Evolutionary conservation across 1,140 invertebrate genomes (phyloP).

Genomic region (Colletes gigas): DNA sequence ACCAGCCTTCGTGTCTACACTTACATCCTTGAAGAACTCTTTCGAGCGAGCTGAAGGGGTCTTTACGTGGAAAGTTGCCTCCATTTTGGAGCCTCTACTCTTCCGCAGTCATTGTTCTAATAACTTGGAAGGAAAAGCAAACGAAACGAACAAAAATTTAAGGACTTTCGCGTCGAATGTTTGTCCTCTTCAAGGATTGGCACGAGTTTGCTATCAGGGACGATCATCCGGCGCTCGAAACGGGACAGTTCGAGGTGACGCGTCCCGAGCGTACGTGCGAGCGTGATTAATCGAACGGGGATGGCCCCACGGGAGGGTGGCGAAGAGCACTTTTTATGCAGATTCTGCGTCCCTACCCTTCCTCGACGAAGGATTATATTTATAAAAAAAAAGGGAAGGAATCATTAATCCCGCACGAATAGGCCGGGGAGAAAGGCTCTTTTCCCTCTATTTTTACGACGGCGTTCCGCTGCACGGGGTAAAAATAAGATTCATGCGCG

Average conservation of each 20-base stretch:
- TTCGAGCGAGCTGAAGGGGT: too few relatives aligned
- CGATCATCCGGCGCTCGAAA: constrained; percentile 15
- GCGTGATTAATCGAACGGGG: constrained; percentile 42
- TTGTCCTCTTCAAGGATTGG: constrained; percentile 23
- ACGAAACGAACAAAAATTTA: too few relatives aligned
- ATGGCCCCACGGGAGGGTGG: constrained; percentile 31
- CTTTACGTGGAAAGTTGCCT: too few relatives aligned
- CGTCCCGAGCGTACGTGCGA: not conserved
- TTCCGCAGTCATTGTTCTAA: too few relatives aligned
- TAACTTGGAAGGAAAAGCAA: too few relatives aligned
- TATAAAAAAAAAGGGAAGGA: constrained; percentile 39
- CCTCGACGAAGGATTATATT: constrained; percentile 33
- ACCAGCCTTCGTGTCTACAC: too few relatives aligned
- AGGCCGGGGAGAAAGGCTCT: constrained; percentile 38
- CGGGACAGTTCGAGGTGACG: not conserved
- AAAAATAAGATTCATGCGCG: constrained; percentile 54
- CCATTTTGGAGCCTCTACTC: too few relatives aligned
- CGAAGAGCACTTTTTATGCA: constrained; percentile 30
- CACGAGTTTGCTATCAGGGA: not conserved
- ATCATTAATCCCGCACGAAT: constrained; percentile 58
- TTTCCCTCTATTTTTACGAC: constrained; percentile 51
- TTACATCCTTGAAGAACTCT: too few relatives aligned
- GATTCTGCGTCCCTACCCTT: not conserved
- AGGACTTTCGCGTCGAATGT: not conserved
- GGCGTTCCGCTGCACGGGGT: constrained; percentile 30